These are phyloP conservation scores for Butorides virescens DNA, from an alignment of 2,113 vertebrate genomes.

Conservation along the genomic window DNA sequence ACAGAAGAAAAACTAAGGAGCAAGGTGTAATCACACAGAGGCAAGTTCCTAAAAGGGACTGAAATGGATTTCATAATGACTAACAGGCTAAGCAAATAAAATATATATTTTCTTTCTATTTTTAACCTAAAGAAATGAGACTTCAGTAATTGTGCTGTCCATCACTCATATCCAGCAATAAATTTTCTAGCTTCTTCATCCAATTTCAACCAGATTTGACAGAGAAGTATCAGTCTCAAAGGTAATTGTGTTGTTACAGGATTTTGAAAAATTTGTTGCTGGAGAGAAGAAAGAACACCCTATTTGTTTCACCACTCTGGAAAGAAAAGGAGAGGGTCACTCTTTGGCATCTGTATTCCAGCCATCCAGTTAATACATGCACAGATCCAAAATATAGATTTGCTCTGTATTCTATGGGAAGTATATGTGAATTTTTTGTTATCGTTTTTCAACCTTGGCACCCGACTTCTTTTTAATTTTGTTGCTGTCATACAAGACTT, in stretches of 20 bases:
- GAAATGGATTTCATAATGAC: neutral
- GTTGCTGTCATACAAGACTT: slow-evolving; percentile 38
- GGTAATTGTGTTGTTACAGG: neutral
- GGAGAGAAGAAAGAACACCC: neutral
- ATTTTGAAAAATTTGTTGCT: neutral
- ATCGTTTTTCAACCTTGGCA: neutral
- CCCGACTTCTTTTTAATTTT: neutral
- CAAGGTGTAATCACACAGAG: neutral
- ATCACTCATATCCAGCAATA: neutral
- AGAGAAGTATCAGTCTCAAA: neutral
- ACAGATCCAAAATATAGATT: neutral
- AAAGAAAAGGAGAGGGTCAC: neutral
- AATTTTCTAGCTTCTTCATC: neutral
- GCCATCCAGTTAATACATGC: neutral
- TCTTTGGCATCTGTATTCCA: neutral
- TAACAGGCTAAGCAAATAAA: neutral
- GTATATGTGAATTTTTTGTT: neutral
- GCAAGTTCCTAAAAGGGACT: neutral
- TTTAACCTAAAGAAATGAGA: neutral
- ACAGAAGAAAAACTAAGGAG: neutral
- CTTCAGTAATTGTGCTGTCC: neutral
- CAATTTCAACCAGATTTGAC: neutral
- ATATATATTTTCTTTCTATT: neutral
- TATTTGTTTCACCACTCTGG: neutral
- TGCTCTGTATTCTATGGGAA: neutral